Evolutionary conservation across 2,113 vertebrate genomes (phyloP).

Genomic region (Vulpes lagopus): DNA sequence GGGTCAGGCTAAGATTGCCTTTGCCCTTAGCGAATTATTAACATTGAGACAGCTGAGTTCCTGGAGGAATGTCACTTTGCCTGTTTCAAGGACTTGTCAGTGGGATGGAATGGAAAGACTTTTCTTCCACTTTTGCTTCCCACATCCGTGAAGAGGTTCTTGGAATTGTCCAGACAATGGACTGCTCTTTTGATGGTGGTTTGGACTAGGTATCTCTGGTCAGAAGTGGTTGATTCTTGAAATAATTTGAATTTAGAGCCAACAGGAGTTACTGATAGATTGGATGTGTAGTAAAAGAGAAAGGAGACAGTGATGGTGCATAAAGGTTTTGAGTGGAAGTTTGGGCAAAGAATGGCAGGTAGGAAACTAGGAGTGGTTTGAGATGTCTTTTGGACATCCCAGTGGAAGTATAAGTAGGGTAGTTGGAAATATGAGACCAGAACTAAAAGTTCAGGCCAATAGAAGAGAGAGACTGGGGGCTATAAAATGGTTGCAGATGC

Average conservation of each 20-base stretch:
- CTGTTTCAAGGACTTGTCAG: too few species aligned
- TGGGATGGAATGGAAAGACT: too few species aligned
- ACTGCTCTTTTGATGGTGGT: background rate
- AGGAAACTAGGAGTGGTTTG: background rate
- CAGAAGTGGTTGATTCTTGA: background rate
- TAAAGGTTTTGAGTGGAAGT: background rate
- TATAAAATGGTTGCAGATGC: background rate
- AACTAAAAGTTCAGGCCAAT: background rate
- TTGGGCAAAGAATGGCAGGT: background rate
- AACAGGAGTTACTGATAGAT: background rate
- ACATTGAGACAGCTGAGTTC: too few species aligned
- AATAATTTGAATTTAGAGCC: background rate
- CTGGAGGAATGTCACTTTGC: too few species aligned
- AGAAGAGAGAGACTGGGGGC: background rate
- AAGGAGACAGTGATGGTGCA: background rate
- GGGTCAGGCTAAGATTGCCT: too few species aligned
- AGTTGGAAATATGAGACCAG: background rate
- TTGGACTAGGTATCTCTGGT: background rate
- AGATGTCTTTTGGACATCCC: background rate
- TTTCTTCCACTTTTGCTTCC: too few species aligned
- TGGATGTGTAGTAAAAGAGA: background rate
- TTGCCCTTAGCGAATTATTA: too few species aligned
- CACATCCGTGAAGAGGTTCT: background rate
- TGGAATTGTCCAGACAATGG: background rate
- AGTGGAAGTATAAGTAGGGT: background rate